Percentiles rank a stretch among this genome's conserved stretches.
Conservation (phyloP, 2,888 invertebrate genomes). For the Macrostomum cliftonense region DNA sequence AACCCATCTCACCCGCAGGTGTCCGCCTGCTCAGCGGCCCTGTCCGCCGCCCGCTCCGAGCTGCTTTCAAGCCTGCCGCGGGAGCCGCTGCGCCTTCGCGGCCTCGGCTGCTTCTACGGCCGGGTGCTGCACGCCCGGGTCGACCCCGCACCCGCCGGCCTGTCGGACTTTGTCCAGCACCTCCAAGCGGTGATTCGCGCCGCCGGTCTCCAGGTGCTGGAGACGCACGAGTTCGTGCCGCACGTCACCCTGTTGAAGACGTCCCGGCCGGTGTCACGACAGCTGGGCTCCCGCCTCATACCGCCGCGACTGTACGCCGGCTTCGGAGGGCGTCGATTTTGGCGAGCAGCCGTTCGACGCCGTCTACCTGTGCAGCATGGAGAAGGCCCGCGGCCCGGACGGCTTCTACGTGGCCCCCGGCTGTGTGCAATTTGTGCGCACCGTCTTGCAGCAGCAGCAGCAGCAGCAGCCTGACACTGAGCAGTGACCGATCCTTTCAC, state of each 20-base stretch:
- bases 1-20: no score
- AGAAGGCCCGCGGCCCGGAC: constrained; percentile 24
- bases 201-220: constrained; percentile 28
- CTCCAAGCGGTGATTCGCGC: constrained; percentile 22
- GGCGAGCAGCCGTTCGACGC: constrained; percentile 28
- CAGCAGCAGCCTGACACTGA: no score
- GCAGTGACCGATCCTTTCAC: no score
- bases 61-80: constrained; percentile 17
- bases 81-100: constrained; percentile 20
- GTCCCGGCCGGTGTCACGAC: constrained; percentile 24
- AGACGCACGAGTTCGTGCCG: constrained; percentile 35
- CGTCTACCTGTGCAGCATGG: constrained; percentile 34
- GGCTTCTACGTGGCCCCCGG: constrained; percentile 30
- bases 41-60: constrained; percentile 17
- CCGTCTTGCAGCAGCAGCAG: no score
- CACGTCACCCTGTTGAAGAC: constrained; percentile 39
- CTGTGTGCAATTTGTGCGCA: neutral
- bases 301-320: constrained; percentile 19
- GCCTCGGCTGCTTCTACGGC: constrained; percentile 31
- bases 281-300: constrained; percentile 20
- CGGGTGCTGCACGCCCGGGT: constrained; percentile 36
- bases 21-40: constrained; percentile 15
- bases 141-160: constrained; percentile 19
- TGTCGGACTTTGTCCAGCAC: constrained; percentile 24
- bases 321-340: constrained; percentile 24